Evolutionary conservation across 2,113 vertebrate genomes (phyloP).

Genomic region (Phaethon lepturus): DNA sequence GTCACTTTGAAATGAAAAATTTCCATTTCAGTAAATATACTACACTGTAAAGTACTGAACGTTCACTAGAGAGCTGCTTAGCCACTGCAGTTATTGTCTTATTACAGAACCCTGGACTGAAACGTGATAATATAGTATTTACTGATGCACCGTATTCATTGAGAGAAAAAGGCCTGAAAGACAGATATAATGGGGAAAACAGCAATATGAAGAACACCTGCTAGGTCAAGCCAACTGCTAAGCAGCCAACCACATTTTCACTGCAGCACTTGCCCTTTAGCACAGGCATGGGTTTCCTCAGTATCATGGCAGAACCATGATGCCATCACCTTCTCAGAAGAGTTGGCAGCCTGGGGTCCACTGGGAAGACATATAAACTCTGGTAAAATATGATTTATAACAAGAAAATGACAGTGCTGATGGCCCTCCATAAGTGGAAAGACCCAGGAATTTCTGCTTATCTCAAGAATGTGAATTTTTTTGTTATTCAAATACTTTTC

Average conservation of each 20-base stretch:
- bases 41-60: background rate
- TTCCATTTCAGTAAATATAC: constrained; percentile 18
- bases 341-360: background rate
- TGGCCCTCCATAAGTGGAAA: background rate
- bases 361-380: background rate
- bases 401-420: background rate
- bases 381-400: background rate
- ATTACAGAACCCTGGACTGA: background rate
- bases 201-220: background rate
- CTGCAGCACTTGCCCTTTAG: background rate
- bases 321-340: background rate
- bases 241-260: background rate
- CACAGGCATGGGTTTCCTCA: background rate
- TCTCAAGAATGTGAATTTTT: background rate
- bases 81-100: background rate
- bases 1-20: background rate
- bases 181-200: background rate
- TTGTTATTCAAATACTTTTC: background rate
- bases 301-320: background rate
- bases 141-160: background rate
- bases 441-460: background rate
- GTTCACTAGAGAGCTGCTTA: background rate
- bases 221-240: background rate
- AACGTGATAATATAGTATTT: rapidly evolving
- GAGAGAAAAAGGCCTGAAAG: background rate